Base-by-base conservation (phyloP, 37 sponge, comb jelly and placozoan genomes). In the Aplysina aerophoba region DNA sequence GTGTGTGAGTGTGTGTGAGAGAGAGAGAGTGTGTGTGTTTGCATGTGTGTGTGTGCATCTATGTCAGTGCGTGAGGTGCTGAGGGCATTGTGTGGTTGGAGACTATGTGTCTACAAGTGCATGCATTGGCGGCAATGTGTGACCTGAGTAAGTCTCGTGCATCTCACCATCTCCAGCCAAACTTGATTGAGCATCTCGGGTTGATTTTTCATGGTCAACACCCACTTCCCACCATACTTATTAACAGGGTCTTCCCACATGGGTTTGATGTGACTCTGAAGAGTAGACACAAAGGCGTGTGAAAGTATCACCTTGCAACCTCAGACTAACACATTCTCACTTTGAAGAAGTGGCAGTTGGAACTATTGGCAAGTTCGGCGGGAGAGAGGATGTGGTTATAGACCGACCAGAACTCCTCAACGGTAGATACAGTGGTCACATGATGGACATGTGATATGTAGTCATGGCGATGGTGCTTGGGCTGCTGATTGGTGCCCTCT, bases 161-260 rank as follows among this genome's bases (percentile, higher is more conserved):
- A 1, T 33, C 84, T 90, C 54, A 90, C 91, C 83, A 86, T 40
- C 83, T 90, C 91, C 37, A 86, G 3, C 91, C 91, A 90, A 19
- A 65, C 55, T 38, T 64, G 62, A 66, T 83, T 71, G 39, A 90
- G 80, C 15, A 78, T 24, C 25, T 73, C 59, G 11, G 53, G 78
- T 6, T 41, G 31, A 75, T 75, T 75, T 56, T 65, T 86, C 25
- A 90, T 38, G 34, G 91, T 90, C 38, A 90, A 44, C 33, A 90
- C 91, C 91, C 91, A 90, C 62, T 90, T 86, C 36, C 91, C 91
- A 61, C 91, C 91, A 55, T 85, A 64, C 54, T 73, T 69, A 55
- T 90, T 90, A 41, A 75, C 84, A 53, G 84, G 72, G 80, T 90
- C 91, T 74, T 90, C 91, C 91, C 91, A 90, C 44, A 86, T 77